Conservation (phyloP, 2,888 invertebrate species). For the Timema podura region DNA sequence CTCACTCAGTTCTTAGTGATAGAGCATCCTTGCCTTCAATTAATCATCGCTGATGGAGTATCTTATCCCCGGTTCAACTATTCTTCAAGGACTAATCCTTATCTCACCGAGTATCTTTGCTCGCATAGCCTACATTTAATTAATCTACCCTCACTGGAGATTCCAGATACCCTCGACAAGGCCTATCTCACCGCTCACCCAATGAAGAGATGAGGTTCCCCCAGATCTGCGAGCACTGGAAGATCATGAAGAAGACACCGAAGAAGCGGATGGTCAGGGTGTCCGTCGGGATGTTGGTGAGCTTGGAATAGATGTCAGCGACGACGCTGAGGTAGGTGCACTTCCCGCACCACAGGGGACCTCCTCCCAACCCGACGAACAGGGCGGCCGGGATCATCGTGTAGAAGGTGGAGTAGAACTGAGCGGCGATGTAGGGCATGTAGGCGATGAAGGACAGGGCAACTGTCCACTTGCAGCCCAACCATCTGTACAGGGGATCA, state of each 20-base stretch:
- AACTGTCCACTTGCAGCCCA: conserved; percentile 89
- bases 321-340: conserved; percentile 88
- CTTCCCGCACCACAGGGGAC: conserved; percentile 94
- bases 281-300: conserved; percentile 65
- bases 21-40: no score
- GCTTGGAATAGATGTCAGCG: conserved; percentile 70
- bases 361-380: conserved; percentile 84
- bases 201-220: conserved; percentile 87
- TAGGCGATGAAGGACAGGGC: conserved; percentile 82
- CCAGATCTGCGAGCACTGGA: conserved; percentile 94
- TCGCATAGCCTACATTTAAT: no score
- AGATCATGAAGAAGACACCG: conserved; percentile 94
- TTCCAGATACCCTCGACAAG: background rate
- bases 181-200: conserved; percentile 49
- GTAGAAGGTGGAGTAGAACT: conserved; percentile 82
- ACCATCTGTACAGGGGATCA: conserved; percentile 56
- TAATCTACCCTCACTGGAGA: background rate
- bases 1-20: no score
- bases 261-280: conserved; percentile 87
- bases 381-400: conserved; percentile 80
- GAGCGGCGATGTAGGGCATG: conserved; percentile 85
- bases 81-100: no score
- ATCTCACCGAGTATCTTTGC: no score
- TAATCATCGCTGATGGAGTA: no score
- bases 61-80: no score